phyloP scores from a whole-genome alignment of 2,797 vertebrate species.

The Lates japonicus region DNA sequence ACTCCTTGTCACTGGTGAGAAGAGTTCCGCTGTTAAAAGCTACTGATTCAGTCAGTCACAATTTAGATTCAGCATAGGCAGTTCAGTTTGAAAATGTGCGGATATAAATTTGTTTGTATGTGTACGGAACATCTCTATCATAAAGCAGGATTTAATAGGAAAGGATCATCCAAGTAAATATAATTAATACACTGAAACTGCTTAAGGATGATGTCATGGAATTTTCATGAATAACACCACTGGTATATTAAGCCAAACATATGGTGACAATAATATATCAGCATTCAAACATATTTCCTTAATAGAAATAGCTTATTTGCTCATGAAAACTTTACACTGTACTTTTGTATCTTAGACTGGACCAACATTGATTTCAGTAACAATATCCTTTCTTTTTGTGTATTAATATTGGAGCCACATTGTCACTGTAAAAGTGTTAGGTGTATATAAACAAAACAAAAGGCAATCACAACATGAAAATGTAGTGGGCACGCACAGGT shows the following conservation, averaged over 20 bases:
- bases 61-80: not conserved
- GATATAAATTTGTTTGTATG: not conserved
- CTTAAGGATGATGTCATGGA: not conserved
- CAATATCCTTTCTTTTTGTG: not conserved
- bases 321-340: not conserved
- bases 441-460: constrained; percentile 30
- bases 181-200: not conserved
- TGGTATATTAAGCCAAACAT: not conserved
- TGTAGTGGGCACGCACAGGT: constrained; percentile 20
- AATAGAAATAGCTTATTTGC: not conserved
- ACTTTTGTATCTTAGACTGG: not conserved
- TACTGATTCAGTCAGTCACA: not conserved
- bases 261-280: not conserved
- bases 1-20: not conserved
- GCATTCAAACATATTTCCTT: not conserved
- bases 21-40: not conserved
- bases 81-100: not conserved
- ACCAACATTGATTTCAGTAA: not conserved
- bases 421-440: not conserved
- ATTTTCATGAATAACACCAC: not conserved
- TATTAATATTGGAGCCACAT: not conserved
- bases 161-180: not conserved
- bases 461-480: constrained; percentile 22
- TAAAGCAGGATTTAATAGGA: not conserved
- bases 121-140: not conserved